Evolutionary conservation across 1,140 invertebrate genomes (phyloP).

Genomic region (Myzus persicae): DNA sequence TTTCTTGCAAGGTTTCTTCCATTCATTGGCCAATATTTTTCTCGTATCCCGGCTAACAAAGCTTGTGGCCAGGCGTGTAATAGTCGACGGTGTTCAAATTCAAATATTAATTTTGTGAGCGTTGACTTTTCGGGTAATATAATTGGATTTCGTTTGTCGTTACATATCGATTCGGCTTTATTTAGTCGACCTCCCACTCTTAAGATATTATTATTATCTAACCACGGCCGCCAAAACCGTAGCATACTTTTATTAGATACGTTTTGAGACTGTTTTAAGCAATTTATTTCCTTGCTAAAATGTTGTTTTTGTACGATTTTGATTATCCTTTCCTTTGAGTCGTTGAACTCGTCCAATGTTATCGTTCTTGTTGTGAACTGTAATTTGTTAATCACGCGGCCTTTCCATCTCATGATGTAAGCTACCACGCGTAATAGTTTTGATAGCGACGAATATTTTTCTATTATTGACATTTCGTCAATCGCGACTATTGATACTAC

Average conservation of each 20-base stretch:
- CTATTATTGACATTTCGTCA: not conserved
- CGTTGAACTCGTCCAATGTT: not conserved
- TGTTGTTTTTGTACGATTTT: not conserved
- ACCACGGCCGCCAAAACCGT: not conserved
- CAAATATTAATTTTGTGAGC: not conserved
- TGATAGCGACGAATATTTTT: not conserved
- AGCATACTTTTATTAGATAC: not conserved
- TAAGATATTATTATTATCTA: not conserved
- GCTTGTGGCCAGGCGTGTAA: not conserved
- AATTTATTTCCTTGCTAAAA: not conserved
- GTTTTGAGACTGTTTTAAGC: not conserved
- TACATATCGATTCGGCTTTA: not conserved
- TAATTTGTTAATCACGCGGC: slow-evolving; percentile 20
- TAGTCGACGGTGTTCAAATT: not conserved
- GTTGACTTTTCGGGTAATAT: not conserved
- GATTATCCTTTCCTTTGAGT: not conserved
- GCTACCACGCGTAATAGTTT: not conserved
- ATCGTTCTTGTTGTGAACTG: not conserved
- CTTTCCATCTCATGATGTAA: not conserved
- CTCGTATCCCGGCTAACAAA: not conserved
- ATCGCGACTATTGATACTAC: not conserved
- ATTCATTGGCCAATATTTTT: not conserved
- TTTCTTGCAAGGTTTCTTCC: not conserved
- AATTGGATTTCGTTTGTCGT: not conserved
- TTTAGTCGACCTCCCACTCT: not conserved